phyloP scores from a whole-genome alignment of 2,888 invertebrate species.

The Charanyca ferruginea region DNA sequence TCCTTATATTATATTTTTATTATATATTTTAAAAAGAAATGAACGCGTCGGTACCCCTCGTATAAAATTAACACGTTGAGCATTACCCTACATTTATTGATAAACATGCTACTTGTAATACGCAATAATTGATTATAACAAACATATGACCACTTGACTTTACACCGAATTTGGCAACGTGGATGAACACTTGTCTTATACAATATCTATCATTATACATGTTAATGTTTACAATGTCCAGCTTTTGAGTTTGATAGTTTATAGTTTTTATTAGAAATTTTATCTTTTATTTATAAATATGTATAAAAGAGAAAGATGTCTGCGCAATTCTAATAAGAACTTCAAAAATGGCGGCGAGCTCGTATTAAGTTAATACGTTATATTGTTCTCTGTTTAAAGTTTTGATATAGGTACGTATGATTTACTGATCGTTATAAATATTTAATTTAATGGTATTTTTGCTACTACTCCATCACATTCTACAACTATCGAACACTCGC shows the following conservation, averaged over 20 bases:
- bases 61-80: conserved; percentile 88
- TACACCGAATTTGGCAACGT: conserved; percentile 89
- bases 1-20: conserved; percentile 63
- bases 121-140: conserved; percentile 85
- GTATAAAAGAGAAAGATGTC: conserved; percentile 49
- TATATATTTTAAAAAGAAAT: conserved; percentile 64
- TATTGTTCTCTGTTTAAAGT: conserved; percentile 27
- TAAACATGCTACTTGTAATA: conserved; percentile 87
- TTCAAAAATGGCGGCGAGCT: conserved; percentile 29
- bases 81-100: conserved; percentile 87
- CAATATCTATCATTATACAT: conserved; percentile 67
- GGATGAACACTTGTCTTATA: conserved; percentile 86
- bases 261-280: conserved; percentile 49
- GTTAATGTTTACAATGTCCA: conserved; percentile 62
- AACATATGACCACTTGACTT: conserved; percentile 81
- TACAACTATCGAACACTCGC: conserved; percentile 90
- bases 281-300: conserved; percentile 42
- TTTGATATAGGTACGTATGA: conserved; percentile 46
- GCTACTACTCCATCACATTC: conserved; percentile 87
- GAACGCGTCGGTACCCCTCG: conserved; percentile 80
- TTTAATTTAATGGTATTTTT: conserved; percentile 76
- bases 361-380: conserved; percentile 33
- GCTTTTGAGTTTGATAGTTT: conserved; percentile 47
- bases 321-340: conserved; percentile 56
- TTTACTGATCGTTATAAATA: conserved; percentile 73